Conservation (phyloP, 2,888 invertebrate genomes). For the Drosophila sordidula region DNA sequence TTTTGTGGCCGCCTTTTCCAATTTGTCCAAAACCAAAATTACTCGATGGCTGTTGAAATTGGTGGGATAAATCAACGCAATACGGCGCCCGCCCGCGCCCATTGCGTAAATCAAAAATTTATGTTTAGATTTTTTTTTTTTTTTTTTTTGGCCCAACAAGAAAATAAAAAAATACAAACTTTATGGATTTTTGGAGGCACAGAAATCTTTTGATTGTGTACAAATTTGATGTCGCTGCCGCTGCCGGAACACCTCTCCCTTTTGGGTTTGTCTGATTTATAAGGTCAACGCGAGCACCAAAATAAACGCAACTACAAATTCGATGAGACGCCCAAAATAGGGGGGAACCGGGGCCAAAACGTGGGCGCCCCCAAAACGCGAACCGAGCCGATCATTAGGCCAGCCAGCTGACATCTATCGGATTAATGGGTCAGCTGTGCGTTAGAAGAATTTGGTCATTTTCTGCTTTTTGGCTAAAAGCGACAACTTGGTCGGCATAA, state of each 20-base stretch:
- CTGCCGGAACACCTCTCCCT: neutral
- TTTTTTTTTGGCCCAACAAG: neutral
- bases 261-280: constrained; percentile 58
- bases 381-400: constrained; percentile 55
- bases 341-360: constrained; percentile 50
- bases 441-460: constrained; percentile 12
- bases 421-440: constrained; percentile 69
- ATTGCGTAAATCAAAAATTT: constrained; percentile 77
- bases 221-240: constrained; percentile 43
- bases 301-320: constrained; percentile 57
- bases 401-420: constrained; percentile 62
- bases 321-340: constrained; percentile 41
- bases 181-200: constrained; percentile 58
- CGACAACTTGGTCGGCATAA: constrained; percentile 30
- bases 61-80: constrained; percentile 65
- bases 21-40: constrained; percentile 66
- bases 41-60: constrained; percentile 67
- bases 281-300: constrained; percentile 68
- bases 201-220: constrained; percentile 57
- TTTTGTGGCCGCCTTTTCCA: constrained; percentile 39
- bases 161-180: constrained; percentile 29
- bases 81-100: constrained; percentile 40
- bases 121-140: constrained; percentile 52
- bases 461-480: constrained; percentile 16
- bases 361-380: constrained; percentile 56